Evolutionary conservation across 2,888 invertebrate species (phyloP).

Genomic region (Drosophila lutescens): DNA sequence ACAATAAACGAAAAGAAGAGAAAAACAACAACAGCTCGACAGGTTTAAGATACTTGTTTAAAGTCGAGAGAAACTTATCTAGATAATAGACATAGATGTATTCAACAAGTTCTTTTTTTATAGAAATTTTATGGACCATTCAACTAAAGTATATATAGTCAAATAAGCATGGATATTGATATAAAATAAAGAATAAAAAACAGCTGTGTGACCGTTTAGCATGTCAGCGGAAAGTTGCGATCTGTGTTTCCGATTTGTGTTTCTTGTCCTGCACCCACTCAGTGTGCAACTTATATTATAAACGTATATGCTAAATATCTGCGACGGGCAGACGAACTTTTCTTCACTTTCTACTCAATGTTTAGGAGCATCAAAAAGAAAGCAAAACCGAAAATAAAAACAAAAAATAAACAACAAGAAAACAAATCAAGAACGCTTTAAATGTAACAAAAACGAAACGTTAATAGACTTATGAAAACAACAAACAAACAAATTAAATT

Average conservation of each 20-base stretch:
- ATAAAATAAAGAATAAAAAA: conserved; percentile 11
- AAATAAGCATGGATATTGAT: conserved; percentile 28
- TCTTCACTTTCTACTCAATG: conserved; percentile 68
- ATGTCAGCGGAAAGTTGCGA: conserved; percentile 26
- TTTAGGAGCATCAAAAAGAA: conserved; percentile 61
- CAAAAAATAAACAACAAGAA: conserved; percentile 20
- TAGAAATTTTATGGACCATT: conserved; percentile 76
- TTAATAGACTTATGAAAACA: conserved; percentile 70
- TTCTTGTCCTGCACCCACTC: conserved; percentile 20
- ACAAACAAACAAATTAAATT: conserved; percentile 41
- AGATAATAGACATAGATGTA: conserved; percentile 27
- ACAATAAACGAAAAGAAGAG: conserved; percentile 19
- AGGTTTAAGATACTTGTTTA: conserved; percentile 16
- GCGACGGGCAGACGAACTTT: conserved; percentile 21
- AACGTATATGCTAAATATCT: conserved; percentile 16
- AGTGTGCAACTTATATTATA: conserved; percentile 14
- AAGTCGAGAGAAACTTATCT: conserved; percentile 12
- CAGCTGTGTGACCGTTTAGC: conserved; percentile 22
- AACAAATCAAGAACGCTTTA: conserved; percentile 69
- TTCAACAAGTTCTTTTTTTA: conserved; percentile 53
- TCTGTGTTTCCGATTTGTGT: conserved; percentile 44
- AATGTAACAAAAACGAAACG: conserved; percentile 79
- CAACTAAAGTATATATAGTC: conserved; percentile 44
- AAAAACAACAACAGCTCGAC: conserved; percentile 6
- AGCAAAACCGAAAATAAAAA: conserved; percentile 38